A percentile compares a stretch with the other conserved stretches of the same genome.
Evolutionary conservation across 2,113 vertebrate species (phyloP).

Genomic region (Cinclus mexicanus): DNA sequence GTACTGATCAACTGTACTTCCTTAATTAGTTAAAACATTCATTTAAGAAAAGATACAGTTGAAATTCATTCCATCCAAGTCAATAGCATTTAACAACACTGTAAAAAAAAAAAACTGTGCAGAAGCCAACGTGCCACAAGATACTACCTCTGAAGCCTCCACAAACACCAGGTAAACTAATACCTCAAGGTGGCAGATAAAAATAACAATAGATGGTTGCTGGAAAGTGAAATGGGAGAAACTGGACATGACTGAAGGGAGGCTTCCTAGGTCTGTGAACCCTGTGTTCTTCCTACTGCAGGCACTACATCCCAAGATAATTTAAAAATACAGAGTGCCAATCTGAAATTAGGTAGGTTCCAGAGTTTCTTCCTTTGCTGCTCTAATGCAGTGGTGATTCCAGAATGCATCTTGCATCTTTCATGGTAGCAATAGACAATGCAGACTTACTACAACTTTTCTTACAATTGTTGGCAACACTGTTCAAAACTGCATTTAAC

Average conservation of each 20-base stretch:
- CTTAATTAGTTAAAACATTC: not conserved
- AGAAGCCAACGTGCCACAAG: constrained; percentile 48
- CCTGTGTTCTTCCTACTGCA: not conserved
- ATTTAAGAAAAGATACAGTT: not conserved
- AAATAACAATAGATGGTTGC: constrained; percentile 35
- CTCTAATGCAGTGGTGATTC: not conserved
- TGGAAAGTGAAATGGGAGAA: constrained; percentile 3
- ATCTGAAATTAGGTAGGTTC: not conserved
- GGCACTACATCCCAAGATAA: not conserved
- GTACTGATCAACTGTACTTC: not conserved
- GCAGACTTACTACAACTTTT: not conserved
- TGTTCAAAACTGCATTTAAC: not conserved
- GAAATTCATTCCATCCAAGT: not conserved
- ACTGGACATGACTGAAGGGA: not conserved
- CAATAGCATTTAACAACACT: constrained; percentile 19
- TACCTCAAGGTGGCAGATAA: constrained; percentile 36
- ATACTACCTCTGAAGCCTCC: constrained; percentile 33
- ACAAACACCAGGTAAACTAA: constrained; percentile 35
- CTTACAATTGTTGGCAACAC: not conserved
- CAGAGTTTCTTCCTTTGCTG: not conserved
- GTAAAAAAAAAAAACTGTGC: constrained; percentile 51
- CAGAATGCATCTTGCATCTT: not conserved
- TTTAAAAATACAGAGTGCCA: not conserved
- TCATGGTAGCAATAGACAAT: not conserved
- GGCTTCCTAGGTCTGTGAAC: not conserved